Evolutionary conservation across 2,113 vertebrate genomes (phyloP).

Genomic region (Erythrolamprus reginae): DNA sequence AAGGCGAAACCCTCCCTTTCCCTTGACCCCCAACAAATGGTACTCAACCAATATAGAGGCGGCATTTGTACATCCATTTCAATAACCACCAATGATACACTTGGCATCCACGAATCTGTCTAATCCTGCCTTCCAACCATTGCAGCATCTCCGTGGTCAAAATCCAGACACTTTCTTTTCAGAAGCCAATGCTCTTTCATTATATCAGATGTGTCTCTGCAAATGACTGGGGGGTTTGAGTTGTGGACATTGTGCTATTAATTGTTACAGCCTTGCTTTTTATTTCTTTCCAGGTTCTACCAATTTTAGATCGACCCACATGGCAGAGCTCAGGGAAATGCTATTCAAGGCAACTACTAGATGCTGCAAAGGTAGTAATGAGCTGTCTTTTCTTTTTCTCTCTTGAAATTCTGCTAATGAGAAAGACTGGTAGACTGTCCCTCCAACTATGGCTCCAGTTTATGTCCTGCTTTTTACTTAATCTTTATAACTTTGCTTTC

Average conservation of each 20-base stretch:
- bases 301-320: conserved; percentile 57
- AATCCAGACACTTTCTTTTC: conserved; percentile 22
- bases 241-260: conserved; percentile 30
- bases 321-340: conserved; percentile 65
- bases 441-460: not conserved
- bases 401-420: not conserved
- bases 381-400: not conserved
- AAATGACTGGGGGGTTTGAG: conserved; percentile 25
- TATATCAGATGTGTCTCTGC: conserved; percentile 20
- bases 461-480: not conserved
- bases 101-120: no score
- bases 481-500: not conserved
- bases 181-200: conserved; percentile 35
- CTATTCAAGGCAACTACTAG: conserved; percentile 69
- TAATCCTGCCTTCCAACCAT: not conserved
- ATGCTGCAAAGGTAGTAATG: conserved; percentile 71
- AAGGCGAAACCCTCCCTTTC: no score
- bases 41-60: no score
- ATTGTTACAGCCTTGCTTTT: conserved; percentile 1
- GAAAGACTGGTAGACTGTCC: not conserved
- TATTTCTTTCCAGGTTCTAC: conserved; percentile 58
- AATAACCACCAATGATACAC: no score
- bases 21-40: no score
- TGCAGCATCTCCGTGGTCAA: not conserved
- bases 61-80: no score